A percentile compares a stretch with the other conserved stretches of the same genome.
phyloP scores from a whole-genome alignment of 2,888 invertebrate species.

The Plebejus anna region DNA sequence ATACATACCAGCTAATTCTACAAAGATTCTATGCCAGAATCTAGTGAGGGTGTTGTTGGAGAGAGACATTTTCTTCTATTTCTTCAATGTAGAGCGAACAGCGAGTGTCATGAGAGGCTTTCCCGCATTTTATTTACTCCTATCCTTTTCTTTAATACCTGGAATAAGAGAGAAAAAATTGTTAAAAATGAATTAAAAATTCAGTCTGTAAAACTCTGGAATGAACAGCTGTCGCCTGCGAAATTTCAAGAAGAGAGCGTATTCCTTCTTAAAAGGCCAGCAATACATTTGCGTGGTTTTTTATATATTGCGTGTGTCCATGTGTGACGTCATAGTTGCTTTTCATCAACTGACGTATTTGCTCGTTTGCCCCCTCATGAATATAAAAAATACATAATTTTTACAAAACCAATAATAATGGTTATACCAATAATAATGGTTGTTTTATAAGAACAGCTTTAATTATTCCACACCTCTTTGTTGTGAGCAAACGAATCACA shows the following conservation, averaged over 20 bases:
- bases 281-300: too few species aligned
- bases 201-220: not conserved
- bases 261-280: too few species aligned
- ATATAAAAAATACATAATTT: not conserved
- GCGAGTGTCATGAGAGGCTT: conserved; percentile 55
- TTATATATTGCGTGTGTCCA: too few species aligned
- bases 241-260: too few species aligned
- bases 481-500: too few species aligned
- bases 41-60: conserved; percentile 82
- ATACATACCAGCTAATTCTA: conserved; percentile 82
- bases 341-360: too few species aligned
- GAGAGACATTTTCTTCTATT: conserved; percentile 66
- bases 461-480: too few species aligned
- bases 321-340: too few species aligned
- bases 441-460: not conserved
- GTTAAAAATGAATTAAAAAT: not conserved
- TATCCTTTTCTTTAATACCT: conserved; percentile 44
- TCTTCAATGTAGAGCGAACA: conserved; percentile 40
- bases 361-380: too few species aligned
- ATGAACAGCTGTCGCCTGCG: too few species aligned
- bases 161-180: conserved; percentile 42
- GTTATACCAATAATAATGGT: not conserved
- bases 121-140: conserved; percentile 55
- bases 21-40: conserved; percentile 82
- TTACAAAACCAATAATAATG: too few species aligned